Evolutionary conservation across 2,113 vertebrate genomes (phyloP), one percentile per base, ranked within the genome.

Genomic region (Vidua chalybeata): DNA sequence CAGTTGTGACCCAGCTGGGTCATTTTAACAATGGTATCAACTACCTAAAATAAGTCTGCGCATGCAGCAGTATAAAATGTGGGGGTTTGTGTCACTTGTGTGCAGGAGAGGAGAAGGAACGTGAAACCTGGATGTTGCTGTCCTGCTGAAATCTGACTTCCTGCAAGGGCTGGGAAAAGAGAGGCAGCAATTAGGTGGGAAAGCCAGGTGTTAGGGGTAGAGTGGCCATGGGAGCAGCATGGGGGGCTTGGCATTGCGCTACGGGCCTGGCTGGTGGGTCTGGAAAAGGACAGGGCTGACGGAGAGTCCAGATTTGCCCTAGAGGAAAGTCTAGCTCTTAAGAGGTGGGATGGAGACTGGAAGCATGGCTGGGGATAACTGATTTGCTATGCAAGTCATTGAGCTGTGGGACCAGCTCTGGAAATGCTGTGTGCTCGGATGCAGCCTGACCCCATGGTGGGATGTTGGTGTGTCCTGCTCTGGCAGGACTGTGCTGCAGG

Each of bases 371-470:
- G 43, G 28, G 28, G 28, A 48, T 43, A 31, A 31, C 5, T n/a
- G 31, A 15, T 37, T 11, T 51, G 30, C 43, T 33, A 28, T n/a
- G 51, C 43, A 5, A 26, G 41, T 59, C 30, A 8, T 1, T 51
- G 79, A 41, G 61, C 55, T 20, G 41, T 19, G 87, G 30, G 28
- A 59, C 8, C 27, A 8, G 77, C 37, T 66, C n/a, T 26, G 59
- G 84, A 41, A 17, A 6, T 4, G 41, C 69, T 13, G 33, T 0
- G 3, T 64, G 69, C 63, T 48, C 0, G 0, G 67, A 1, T 3
- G 67, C 67, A 79, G 92, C 56, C 33, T 43, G 79, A 48, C 26
- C 35, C 31, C 0, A 0, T 17, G 27, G 63, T 8, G 66, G 10
- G 9, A 9, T 1, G 3, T 35, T 48, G 26, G 37, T 10, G 58